Percentiles rank a stretch among this genome's conserved stretches.
phyloP scores from a whole-genome alignment of 2,797 vertebrate genomes.

The Eulemur coronatus region DNA sequence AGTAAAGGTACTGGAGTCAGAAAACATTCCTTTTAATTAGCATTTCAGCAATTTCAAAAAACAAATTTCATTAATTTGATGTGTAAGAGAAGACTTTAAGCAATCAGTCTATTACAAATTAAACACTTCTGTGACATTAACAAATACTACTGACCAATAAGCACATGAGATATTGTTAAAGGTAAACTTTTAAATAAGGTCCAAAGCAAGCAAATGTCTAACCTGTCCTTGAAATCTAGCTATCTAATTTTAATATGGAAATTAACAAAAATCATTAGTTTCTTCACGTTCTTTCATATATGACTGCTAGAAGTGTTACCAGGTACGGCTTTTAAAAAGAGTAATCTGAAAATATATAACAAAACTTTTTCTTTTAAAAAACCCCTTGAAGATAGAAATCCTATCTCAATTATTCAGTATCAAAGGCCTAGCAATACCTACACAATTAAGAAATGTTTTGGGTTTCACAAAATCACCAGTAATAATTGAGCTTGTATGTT shows the following conservation, averaged over 20 bases:
- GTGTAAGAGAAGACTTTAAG: neutral
- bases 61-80: neutral
- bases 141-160: neutral
- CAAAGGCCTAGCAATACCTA: neutral
- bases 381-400: neutral
- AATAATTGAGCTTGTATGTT: neutral
- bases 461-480: neutral
- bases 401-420: neutral
- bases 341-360: neutral
- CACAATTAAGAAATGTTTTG: neutral
- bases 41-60: neutral
- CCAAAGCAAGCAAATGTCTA: neutral
- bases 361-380: neutral
- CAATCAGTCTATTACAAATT: neutral
- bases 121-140: neutral
- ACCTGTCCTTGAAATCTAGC: neutral
- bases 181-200: neutral
- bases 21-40: conserved; percentile 24
- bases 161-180: neutral
- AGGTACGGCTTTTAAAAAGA: neutral
- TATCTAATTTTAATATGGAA: neutral
- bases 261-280: neutral
- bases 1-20: neutral
- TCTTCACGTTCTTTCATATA: neutral
- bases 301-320: neutral